Conservation (phyloP, 2,888 invertebrate species). For the Galeopsomyia nigrocyanea region DNA sequence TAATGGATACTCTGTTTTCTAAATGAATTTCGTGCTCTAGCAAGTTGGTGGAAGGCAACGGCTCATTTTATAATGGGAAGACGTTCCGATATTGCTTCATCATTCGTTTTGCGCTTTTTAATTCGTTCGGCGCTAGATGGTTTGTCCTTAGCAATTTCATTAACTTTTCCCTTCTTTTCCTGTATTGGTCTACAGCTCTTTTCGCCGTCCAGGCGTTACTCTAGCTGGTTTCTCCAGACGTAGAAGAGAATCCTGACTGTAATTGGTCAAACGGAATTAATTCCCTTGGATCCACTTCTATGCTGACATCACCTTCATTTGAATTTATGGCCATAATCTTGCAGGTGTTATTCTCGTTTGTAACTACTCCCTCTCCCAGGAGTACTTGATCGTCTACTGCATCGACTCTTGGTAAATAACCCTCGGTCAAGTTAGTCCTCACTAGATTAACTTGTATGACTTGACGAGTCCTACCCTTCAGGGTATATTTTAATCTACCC, state of each 20-base stretch:
- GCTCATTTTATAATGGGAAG: conserved; percentile 43
- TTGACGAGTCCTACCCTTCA: neutral
- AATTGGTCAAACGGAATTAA: neutral
- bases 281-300: neutral
- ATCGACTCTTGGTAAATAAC: neutral
- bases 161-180: neutral
- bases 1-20: conserved; percentile 35
- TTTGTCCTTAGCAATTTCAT: neutral
- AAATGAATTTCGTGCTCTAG: conserved; percentile 41
- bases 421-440: neutral
- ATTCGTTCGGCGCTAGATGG: no score
- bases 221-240: no score
- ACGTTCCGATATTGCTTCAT: no score
- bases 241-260: neutral
- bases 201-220: no score
- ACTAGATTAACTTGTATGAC: neutral
- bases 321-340: neutral
- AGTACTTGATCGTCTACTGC: neutral
- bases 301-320: neutral
- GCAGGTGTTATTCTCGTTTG: neutral
- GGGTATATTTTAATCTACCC: no score
- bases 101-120: no score
- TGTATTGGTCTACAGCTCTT: neutral
- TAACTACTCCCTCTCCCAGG: neutral
- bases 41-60: conserved; percentile 30